These are phyloP conservation scores for Zygothrica quintamaculata DNA, from an alignment of 2,888 invertebrate species.

Conservation along the genomic window DNA sequence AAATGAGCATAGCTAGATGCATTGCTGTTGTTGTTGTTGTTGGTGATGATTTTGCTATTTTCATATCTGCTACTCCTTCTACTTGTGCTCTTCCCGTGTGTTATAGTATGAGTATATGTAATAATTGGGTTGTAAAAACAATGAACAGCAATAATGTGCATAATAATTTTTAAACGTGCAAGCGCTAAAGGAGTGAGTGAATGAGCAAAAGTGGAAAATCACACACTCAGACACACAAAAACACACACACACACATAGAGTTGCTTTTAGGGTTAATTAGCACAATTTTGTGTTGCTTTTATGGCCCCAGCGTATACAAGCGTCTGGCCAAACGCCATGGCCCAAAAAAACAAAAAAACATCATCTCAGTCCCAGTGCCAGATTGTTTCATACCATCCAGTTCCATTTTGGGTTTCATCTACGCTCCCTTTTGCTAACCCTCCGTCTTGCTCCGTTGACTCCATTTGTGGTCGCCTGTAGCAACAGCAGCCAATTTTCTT, in stretches of 20 bases:
- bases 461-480: conserved; percentile 74
- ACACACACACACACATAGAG: conserved; percentile 34
- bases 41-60: not conserved
- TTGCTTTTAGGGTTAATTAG: conserved; percentile 79
- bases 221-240: conserved; percentile 41
- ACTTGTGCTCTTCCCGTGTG: not conserved
- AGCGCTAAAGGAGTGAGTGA: conserved; percentile 3
- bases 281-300: conserved; percentile 78
- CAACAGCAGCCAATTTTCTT: conserved; percentile 77
- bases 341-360: conserved; percentile 36
- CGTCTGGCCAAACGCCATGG: conserved; percentile 70
- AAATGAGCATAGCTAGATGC: conserved; percentile 1
- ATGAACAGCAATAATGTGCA: conserved; percentile 75
- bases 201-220: conserved; percentile 27
- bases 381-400: conserved; percentile 54
- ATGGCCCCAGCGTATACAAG: conserved; percentile 72
- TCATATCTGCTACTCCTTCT: not conserved
- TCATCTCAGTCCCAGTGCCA: conserved; percentile 45
- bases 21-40: conserved; percentile 1
- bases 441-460: conserved; percentile 41
- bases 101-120: conserved; percentile 22
- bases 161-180: conserved; percentile 72
- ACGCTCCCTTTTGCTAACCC: conserved; percentile 1
- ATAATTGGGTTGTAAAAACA: conserved; percentile 76
- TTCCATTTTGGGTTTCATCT: conserved; percentile 4